A percentile compares a stretch with the other conserved stretches of the same genome.
Conservation (phyloP, 2,113 vertebrate species). For the Atrichornis clamosus region DNA sequence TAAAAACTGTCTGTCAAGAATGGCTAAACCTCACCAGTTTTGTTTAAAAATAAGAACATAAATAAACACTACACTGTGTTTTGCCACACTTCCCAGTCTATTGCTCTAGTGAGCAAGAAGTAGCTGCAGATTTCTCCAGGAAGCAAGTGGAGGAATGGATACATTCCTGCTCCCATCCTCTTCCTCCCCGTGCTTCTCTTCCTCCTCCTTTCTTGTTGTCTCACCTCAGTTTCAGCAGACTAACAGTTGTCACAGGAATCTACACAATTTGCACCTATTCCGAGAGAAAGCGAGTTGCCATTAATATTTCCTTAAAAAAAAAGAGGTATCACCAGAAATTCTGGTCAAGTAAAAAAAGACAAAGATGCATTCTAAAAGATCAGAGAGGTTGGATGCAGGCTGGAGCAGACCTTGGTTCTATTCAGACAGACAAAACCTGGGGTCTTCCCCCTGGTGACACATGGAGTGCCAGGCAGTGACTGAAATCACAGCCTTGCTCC, state of each 20-base stretch:
- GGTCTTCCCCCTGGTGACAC: rapidly evolving
- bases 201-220: neutral
- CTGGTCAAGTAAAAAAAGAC: neutral
- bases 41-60: neutral
- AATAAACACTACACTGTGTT: neutral
- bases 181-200: neutral
- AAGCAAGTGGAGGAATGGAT: neutral
- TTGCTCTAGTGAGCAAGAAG: neutral
- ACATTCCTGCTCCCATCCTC: neutral
- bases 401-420: neutral
- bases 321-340: neutral
- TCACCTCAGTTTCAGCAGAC: neutral
- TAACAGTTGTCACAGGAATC: neutral
- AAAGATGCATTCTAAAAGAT: neutral
- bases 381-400: neutral
- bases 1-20: neutral
- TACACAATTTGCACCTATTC: neutral
- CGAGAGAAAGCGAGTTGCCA: neutral
- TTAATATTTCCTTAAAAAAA: neutral
- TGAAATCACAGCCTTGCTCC: neutral
- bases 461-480: neutral
- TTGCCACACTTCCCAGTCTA: neutral
- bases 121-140: neutral
- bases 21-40: neutral
- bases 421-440: neutral